These are phyloP conservation scores for Hipparchia semele DNA, from an alignment of 2,888 invertebrate genomes.

Conservation along the genomic window DNA sequence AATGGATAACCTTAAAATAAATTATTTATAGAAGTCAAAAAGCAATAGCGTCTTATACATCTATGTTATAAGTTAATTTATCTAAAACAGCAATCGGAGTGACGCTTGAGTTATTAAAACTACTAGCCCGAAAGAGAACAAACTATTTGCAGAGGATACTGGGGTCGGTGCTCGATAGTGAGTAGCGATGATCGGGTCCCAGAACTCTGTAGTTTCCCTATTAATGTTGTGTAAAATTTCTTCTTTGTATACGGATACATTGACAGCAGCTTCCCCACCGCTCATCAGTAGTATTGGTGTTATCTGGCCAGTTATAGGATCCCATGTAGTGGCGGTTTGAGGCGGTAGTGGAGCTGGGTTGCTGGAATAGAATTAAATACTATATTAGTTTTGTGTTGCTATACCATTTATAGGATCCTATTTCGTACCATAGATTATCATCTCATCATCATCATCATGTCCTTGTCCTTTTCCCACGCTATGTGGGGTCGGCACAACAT, in stretches of 20 bases:
- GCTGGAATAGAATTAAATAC: slow-evolving; percentile 1
- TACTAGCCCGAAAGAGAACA: slow-evolving; percentile 38
- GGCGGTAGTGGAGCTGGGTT: background rate
- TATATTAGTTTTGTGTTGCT: background rate
- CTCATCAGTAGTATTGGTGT: slow-evolving; percentile 33
- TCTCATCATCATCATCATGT: no score
- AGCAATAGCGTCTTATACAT: background rate
- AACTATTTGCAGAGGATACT: slow-evolving; percentile 44
- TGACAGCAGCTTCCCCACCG: slow-evolving; percentile 41
- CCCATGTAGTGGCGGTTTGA: slow-evolving; percentile 26
- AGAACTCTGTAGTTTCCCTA: slow-evolving; percentile 47
- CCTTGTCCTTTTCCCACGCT: no score
- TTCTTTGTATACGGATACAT: slow-evolving; percentile 40
- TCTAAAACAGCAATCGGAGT: background rate
- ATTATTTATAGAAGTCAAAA: background rate
- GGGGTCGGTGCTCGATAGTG: slow-evolving; percentile 44
- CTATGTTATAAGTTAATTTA: background rate
- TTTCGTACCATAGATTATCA: no score
- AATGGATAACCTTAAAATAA: background rate
- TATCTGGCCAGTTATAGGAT: slow-evolving; percentile 18
- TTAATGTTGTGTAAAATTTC: slow-evolving; percentile 45
- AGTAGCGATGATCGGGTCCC: slow-evolving; percentile 43
- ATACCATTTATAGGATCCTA: no score
- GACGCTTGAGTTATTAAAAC: slow-evolving; percentile 38
- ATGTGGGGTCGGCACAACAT: no score